Evolutionary conservation across 1,140 invertebrate genomes (phyloP), one percentile per base, ranked within the genome.

Genomic region (Sogatella furcifera): DNA sequence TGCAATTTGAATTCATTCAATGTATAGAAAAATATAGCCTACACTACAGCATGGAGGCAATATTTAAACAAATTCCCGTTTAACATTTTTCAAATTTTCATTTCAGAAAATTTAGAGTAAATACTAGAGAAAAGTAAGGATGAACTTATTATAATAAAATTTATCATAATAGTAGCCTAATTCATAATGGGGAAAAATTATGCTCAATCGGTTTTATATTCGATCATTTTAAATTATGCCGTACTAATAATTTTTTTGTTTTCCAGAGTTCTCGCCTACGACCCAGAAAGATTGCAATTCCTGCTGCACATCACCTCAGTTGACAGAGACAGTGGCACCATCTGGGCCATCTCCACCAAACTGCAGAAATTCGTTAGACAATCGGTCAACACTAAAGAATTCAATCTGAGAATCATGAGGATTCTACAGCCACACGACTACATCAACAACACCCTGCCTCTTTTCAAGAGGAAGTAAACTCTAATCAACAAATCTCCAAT

Each of bases 341-440:
- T 90, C 6, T 91, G 88, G 84, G 71, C 80, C 0, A 70, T 90
- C 2, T 80, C 83, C 1, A 82, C 84, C 0, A 79, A 84, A 56
- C 88, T 90, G 73, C 88, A 91, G 64, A 88, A 86, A 59, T 89
- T 83, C 74, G 89, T 89, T 74, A 71, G 78, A 28, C 78, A 78
- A 64, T 79, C 80, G 49, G 72, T 86, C 2, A 77, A 78, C 64
- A 60, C 73, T 0, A 69, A 73, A 34, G 83, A 85, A 55, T 70
- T 78, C 3, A 88, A 88, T 67, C 74, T 85, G 28, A 74, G 84
- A 41, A 75, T 88, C 13, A 69, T 86, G 54, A 75, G 81, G 38
- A 70, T 86, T 24, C 13, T 60, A 14, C 28, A 34, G 15, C 34
- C 54, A 0, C 28, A 49, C 9, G 31, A 41, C 22, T 41, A 24